Conservation (phyloP, 2,888 invertebrate species). For the Chirona hameri region DNA sequence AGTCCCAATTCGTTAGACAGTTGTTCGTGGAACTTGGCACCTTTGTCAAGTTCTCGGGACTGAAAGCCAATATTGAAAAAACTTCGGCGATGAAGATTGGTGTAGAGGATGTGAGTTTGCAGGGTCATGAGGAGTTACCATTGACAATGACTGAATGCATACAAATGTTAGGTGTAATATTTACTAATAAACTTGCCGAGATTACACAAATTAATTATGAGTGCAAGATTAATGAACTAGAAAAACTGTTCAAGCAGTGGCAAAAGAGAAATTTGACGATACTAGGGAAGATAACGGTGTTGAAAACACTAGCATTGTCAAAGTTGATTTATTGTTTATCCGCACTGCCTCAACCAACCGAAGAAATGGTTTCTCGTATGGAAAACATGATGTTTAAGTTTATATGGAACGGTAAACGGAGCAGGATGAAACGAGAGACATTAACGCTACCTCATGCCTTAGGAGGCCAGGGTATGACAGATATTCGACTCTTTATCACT, state of each 20-base stretch:
- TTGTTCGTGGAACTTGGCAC: background rate
- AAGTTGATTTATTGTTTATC: background rate
- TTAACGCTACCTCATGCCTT: background rate
- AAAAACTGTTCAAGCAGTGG: background rate
- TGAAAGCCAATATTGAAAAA: background rate
- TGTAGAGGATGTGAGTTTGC: background rate
- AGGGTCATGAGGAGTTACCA: background rate
- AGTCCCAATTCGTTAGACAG: too few relatives aligned
- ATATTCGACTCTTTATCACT: background rate
- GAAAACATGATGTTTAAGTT: background rate
- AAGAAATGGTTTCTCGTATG: background rate
- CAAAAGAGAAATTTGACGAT: background rate
- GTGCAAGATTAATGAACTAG: background rate
- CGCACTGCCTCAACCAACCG: background rate
- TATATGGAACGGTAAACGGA: too few relatives aligned
- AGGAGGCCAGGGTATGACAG: background rate
- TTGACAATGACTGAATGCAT: background rate
- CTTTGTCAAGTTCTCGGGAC: background rate
- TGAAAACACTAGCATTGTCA: too few relatives aligned
- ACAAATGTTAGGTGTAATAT: background rate
- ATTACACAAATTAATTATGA: background rate
- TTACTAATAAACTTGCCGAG: background rate
- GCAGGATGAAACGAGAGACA: too few relatives aligned
- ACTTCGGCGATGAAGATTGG: too few relatives aligned
- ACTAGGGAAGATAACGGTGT: too few relatives aligned